phyloP scores from a whole-genome alignment of 2,113 vertebrate genomes.

The Stegostoma tigrinum region DNA sequence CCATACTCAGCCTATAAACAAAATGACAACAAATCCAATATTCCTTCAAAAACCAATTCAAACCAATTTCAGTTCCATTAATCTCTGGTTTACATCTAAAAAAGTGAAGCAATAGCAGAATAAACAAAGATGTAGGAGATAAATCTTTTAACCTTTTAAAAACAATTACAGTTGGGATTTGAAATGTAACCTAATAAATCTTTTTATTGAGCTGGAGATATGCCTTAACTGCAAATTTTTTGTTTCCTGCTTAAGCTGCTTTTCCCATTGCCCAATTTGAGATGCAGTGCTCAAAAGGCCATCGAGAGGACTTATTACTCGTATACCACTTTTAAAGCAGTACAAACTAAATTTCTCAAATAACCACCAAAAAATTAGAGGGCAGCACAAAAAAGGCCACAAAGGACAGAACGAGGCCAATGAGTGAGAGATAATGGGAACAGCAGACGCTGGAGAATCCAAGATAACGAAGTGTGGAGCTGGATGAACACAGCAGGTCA shows the following conservation, averaged over 20 bases:
- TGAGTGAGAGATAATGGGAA: neutral
- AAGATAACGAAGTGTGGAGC: no score
- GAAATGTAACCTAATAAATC: neutral
- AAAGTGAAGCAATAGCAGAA: neutral
- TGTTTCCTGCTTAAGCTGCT: neutral
- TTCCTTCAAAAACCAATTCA: neutral
- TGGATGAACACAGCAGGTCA: no score
- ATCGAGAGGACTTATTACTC: neutral
- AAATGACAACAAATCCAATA: neutral
- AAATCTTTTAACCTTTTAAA: neutral
- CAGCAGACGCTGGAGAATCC: no score
- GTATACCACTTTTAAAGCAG: neutral
- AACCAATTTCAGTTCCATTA: neutral
- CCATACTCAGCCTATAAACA: neutral
- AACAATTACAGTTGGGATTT: neutral
- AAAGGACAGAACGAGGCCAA: neutral
- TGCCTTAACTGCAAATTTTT: neutral
- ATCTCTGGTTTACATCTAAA: neutral
- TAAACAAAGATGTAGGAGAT: neutral
- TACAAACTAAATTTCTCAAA: neutral
- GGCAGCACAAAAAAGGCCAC: neutral
- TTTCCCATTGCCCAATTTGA: neutral
- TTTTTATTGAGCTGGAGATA: neutral
- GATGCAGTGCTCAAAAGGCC: neutral
- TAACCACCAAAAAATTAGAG: neutral